These are phyloP conservation scores for Serilophus lunatus DNA, from an alignment of 2,113 vertebrate species.

Conservation along the genomic window DNA sequence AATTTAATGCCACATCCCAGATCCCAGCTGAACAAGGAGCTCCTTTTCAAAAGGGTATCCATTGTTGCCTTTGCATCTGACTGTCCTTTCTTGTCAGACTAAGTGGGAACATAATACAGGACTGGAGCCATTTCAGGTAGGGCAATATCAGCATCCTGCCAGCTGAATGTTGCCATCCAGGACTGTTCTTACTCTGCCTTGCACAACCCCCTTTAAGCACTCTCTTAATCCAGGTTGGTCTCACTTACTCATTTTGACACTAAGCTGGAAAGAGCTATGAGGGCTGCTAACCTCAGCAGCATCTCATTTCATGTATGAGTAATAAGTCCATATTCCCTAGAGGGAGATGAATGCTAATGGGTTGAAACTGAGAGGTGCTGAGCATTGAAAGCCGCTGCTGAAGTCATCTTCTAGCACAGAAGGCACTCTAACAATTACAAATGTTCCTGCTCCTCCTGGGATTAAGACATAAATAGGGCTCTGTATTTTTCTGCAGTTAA, in stretches of 20 bases:
- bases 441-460: neutral
- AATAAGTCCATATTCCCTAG: neutral
- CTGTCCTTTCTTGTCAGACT: accelerated
- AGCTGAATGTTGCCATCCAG: neutral
- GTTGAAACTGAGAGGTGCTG: slow-evolving; percentile 18
- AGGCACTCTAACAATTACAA: neutral
- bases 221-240: neutral
- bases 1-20: neutral
- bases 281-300: neutral
- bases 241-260: slow-evolving; percentile 1
- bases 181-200: neutral
- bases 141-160: neutral
- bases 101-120: neutral
- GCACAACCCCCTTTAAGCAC: neutral
- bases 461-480: neutral
- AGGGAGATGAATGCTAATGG: slow-evolving; percentile 13
- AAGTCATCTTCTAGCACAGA: neutral
- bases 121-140: neutral
- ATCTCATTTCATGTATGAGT: neutral
- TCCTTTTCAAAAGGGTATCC: neutral
- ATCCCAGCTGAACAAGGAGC: neutral
- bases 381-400: slow-evolving; percentile 15
- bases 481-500: neutral
- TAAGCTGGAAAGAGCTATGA: neutral
- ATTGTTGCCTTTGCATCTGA: neutral